Conservation (phyloP, 2,797 vertebrate species). For the Trachurus trachurus region DNA sequence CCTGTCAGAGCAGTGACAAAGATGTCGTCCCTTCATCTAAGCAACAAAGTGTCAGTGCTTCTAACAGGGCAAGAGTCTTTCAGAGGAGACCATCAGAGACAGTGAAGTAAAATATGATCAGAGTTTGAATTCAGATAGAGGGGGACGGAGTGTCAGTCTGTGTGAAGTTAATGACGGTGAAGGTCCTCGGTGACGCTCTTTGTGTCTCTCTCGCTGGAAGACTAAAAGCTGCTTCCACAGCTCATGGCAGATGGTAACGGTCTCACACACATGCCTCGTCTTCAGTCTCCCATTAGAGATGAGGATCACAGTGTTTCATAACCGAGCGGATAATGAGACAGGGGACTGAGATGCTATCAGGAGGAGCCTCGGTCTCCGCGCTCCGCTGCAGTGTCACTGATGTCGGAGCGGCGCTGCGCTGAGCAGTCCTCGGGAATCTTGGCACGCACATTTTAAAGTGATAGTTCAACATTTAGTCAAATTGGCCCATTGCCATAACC, state of each 20-base stretch:
- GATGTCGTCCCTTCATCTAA: slow-evolving; percentile 32
- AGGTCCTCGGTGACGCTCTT: slow-evolving; percentile 25
- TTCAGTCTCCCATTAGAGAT: slow-evolving; percentile 54
- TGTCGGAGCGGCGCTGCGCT: slow-evolving; percentile 34
- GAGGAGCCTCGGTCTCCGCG: slow-evolving; percentile 44
- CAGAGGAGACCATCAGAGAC: slow-evolving; percentile 22
- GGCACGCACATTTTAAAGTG: slow-evolving; percentile 41
- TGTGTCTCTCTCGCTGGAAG: slow-evolving; percentile 25
- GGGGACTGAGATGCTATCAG: slow-evolving; percentile 65
- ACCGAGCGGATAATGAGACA: slow-evolving; percentile 65
- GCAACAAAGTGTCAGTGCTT: slow-evolving; percentile 13
- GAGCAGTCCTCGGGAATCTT: slow-evolving; percentile 55
- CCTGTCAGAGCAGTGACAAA: slow-evolving; percentile 29
- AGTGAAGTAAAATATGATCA: slow-evolving; percentile 37
- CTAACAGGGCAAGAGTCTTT: slow-evolving; percentile 14
- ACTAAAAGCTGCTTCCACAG: slow-evolving; percentile 36
- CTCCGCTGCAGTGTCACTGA: slow-evolving; percentile 33
- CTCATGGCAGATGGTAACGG: slow-evolving; percentile 59
- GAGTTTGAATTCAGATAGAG: slow-evolving; percentile 25
- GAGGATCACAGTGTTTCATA: slow-evolving; percentile 65
- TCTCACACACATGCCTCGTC: slow-evolving; percentile 44
- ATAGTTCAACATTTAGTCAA: too few species aligned
- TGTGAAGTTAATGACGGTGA: slow-evolving; percentile 35
- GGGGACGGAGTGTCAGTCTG: background rate
- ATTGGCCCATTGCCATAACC: too few species aligned